Base-by-base conservation (phyloP, 2,113 vertebrate species). In the Callorhinus ursinus region DNA sequence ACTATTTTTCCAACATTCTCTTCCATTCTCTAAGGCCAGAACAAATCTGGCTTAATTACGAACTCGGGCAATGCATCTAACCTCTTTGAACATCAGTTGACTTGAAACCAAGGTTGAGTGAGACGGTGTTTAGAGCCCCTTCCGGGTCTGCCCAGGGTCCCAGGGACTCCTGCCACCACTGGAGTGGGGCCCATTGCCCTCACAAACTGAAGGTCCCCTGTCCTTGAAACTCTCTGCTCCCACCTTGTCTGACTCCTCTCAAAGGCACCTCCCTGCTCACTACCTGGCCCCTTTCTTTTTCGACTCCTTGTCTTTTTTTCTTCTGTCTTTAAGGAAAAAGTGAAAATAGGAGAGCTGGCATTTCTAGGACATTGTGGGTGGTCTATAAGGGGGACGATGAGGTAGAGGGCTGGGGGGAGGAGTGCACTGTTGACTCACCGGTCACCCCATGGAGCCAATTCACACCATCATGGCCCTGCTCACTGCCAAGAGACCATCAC, bases 1-100 rank as follows among this genome's bases (percentile, higher is more conserved):
- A 94, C 65, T 97, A 74, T 95, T 93, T 94, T 95, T 88, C 74
- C 81, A 88, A 85, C 18, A 24, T 96, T 97, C 81, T 77, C 85
- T 95, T 93, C 93, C 93, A 69, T 81, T 80, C 93, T 80, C 57
- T 14, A 83, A 76, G 88, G 91, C 96, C 95, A 97, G 88, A 88
- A 94, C 84, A 88, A 93, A 96, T 94, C 80, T 90, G 69, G 42
- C 59, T 76, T 93, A 69, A 91, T 63, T 77, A 84, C 1, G 36
- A 84, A 22, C 80, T 51, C 0, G 15, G 53, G 51, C 72, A 53
- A 49, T 19, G 83, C 36, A 22, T 71, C 51, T 61, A 42, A 49
- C 21, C 19, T 77, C 61, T 87, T 49, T 89, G 80, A 76, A 71
- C 55, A 90, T 93, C 63, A 55, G 53, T 53, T 89, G 90, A 89